Evolutionary conservation across 1,140 invertebrate genomes (phyloP), one percentile per base, ranked within the genome.

Genomic region (Chymomyza costata): DNA sequence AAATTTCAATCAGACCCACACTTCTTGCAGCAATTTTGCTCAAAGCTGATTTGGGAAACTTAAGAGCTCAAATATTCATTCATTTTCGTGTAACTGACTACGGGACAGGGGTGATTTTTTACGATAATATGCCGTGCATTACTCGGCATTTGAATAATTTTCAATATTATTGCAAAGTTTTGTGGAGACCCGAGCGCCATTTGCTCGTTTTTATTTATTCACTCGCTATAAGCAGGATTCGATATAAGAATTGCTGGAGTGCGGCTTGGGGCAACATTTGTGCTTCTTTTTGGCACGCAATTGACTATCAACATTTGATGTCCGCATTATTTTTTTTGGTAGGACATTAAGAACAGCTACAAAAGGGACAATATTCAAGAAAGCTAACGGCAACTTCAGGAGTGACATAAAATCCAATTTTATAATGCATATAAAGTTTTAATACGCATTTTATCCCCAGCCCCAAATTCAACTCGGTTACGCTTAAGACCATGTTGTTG

Each of bases 391-490:
- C 66, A 57, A 76, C 62, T 63, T 51, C 41, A 41, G 56, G 71
- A 70, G 57, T 71, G 57, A 71, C 71, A 76, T 76, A 71, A 76
- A 76, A 76, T 66, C 71, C 71, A 66, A 78, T 76, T 76, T 76
- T 76, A 76, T 76, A 76, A 76, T 76, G 66, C 71, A 78, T 76
- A 76, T 76, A 76, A 76, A 76, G 71, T 76, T 76, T 76, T 78
- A 76, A 76, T 65, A 76, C 66, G 44, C 43, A 30, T 25, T 25
- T 25, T 25, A 25, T 3, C 21, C 21, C 8, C 2, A 38, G 30
- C 35, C 46, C 47, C 13, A 17, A 47, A 21, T 39, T 11, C n/a
- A 52, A 28, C 43, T n/a, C n/a, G n/a, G n/a, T n/a, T n/a, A n/a
- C n/a, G n/a, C n/a, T n/a, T n/a, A n/a, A n/a, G n/a, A n/a, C n/a